Evolutionary conservation across 2,888 invertebrate species (phyloP).

Genomic region (Deilephila porcellus): DNA sequence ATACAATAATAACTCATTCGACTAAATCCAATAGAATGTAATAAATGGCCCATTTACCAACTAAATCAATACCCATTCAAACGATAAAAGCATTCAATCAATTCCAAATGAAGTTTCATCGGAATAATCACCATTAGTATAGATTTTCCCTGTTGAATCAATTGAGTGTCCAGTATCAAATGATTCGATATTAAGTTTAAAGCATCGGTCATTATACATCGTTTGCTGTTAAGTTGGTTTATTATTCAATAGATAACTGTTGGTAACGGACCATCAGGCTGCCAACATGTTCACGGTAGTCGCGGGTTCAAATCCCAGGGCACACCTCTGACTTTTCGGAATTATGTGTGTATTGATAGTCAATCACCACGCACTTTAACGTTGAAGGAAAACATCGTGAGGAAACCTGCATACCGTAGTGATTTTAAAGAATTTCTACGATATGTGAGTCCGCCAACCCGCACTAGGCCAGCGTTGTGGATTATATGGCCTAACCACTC

Average conservation of each 20-base stretch:
- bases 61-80: constrained; percentile 3
- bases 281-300: no score
- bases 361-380: no score
- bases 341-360: no score
- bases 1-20: background rate
- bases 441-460: no score
- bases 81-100: background rate
- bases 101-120: background rate
- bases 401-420: no score
- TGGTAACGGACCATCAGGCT: no score
- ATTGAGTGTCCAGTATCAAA: background rate
- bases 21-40: background rate
- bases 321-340: no score
- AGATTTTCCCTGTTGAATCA: background rate
- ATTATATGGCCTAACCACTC: no score
- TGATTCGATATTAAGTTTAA: background rate
- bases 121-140: background rate
- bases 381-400: no score
- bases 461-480: no score
- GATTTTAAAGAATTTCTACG: no score
- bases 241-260: background rate
- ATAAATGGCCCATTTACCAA: background rate
- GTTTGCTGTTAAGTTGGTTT: background rate
- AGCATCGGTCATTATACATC: background rate
- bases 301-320: no score